phyloP scores from a whole-genome alignment of 2,888 invertebrate genomes.

The Cheilosia variabilis region DNA sequence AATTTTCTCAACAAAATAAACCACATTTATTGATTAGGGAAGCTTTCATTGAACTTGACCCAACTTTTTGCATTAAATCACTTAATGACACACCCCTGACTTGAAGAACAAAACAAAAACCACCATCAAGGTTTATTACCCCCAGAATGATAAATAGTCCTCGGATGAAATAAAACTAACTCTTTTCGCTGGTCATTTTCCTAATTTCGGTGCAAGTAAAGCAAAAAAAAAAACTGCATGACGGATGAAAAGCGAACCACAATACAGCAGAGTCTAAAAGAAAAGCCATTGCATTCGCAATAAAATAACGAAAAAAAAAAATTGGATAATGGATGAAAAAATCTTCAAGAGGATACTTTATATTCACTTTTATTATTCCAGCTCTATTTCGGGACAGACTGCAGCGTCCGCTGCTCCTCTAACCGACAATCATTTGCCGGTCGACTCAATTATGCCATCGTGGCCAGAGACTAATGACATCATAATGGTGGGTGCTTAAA shows the following conservation, averaged over 20 bases:
- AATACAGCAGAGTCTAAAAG: neutral
- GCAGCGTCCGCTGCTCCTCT: slow-evolving; percentile 11
- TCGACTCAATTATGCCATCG: slow-evolving; percentile 29
- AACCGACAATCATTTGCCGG: slow-evolving; percentile 16
- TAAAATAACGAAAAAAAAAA: neutral
- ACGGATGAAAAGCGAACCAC: neutral
- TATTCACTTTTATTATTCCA: slow-evolving; percentile 18
- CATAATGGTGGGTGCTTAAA: slow-evolving; percentile 20
- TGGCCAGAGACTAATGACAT: slow-evolving; percentile 1
- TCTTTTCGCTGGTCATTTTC: slow-evolving; percentile 13
- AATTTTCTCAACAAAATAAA: no score
- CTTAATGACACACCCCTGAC: neutral
- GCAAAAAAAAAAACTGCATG: neutral
- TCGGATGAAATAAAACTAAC: neutral
- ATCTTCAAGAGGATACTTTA: slow-evolving; percentile 31
- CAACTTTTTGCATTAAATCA: no score
- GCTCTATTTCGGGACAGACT: slow-evolving; percentile 15
- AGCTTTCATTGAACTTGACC: neutral
- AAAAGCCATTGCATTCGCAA: neutral
- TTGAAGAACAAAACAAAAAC: neutral
- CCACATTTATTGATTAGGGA: neutral
- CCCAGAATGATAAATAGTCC: slow-evolving; percentile 1
- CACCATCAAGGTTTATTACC: slow-evolving; percentile 7
- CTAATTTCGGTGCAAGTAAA: slow-evolving; percentile 6
- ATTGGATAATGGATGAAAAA: neutral